Evolutionary conservation across 2,888 invertebrate species (phyloP).

Genomic region (Hesperia comma): DNA sequence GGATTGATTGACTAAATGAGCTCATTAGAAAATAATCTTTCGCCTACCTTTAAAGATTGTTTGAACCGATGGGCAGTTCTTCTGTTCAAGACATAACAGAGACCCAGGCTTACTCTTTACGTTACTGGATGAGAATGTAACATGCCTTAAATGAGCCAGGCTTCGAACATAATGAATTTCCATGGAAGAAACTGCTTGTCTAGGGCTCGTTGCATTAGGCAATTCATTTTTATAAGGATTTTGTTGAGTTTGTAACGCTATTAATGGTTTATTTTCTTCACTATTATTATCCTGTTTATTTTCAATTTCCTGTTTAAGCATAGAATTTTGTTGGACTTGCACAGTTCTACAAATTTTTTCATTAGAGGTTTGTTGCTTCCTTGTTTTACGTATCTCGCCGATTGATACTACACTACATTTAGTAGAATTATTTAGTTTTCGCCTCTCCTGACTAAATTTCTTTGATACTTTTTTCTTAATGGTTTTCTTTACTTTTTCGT

Average conservation of each 20-base stretch:
- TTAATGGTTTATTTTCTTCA: constrained; percentile 13
- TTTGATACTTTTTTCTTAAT: constrained; percentile 53
- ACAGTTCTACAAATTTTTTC: constrained; percentile 12
- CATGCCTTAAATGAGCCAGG: constrained; percentile 51
- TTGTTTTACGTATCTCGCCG: constrained; percentile 45
- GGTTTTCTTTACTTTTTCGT: constrained; percentile 63
- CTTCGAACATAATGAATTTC: constrained; percentile 57
- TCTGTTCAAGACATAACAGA: constrained; percentile 26
- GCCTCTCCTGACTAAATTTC: constrained; percentile 41
- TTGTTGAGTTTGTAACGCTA: not conserved
- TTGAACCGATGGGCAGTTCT: constrained; percentile 52
- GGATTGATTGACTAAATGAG: too few species aligned
- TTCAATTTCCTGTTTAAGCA: not conserved
- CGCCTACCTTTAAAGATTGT: constrained; percentile 67
- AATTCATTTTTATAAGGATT: not conserved
- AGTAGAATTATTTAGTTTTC: constrained; percentile 29
- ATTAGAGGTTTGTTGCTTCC: constrained; percentile 6
- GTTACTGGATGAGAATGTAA: constrained; percentile 57
- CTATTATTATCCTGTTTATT: not conserved
- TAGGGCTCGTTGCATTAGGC: constrained; percentile 37
- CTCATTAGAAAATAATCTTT: too few species aligned
- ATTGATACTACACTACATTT: constrained; percentile 49
- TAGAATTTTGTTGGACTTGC: constrained; percentile 14
- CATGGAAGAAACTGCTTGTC: constrained; percentile 57
- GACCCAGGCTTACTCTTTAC: constrained; percentile 46